Evolutionary conservation across 2,888 invertebrate genomes (phyloP).

Genomic region (Lumbricus terrestris): DNA sequence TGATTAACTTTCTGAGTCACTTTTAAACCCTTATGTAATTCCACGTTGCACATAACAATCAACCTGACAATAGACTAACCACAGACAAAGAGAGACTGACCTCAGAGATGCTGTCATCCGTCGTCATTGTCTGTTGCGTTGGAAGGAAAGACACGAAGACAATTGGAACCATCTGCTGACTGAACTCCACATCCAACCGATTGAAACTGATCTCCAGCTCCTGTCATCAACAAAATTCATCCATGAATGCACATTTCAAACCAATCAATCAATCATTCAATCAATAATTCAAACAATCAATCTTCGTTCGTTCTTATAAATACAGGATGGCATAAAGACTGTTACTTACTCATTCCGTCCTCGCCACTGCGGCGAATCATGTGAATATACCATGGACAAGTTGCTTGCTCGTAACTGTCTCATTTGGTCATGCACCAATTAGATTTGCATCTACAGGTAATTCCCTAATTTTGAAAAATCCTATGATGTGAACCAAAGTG

Average conservation of each 20-base stretch:
- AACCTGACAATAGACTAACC: neutral
- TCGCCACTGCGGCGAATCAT: too few species aligned
- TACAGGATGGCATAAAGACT: too few species aligned
- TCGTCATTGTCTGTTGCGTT: neutral
- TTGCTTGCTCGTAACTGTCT: too few species aligned
- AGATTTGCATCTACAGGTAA: too few species aligned
- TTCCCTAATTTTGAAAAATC: too few species aligned
- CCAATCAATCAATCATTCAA: neutral
- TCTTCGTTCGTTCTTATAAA: too few species aligned
- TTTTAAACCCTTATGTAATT: neutral
- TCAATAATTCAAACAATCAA: too few species aligned
- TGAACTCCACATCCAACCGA: neutral
- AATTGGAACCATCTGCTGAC: neutral
- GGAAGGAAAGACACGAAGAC: constrained; percentile 3
- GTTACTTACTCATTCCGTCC: too few species aligned
- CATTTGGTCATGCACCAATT: too few species aligned
- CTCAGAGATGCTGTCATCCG: neutral
- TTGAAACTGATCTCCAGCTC: neutral
- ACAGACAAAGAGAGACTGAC: neutral
- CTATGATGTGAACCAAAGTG: too few species aligned
- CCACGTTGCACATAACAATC: neutral
- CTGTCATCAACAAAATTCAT: neutral
- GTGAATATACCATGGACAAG: too few species aligned
- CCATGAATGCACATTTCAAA: too few species aligned
- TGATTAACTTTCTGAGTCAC: neutral